phyloP scores from a whole-genome alignment of 2,113 vertebrate genomes.

The Bubo scandiacus region DNA sequence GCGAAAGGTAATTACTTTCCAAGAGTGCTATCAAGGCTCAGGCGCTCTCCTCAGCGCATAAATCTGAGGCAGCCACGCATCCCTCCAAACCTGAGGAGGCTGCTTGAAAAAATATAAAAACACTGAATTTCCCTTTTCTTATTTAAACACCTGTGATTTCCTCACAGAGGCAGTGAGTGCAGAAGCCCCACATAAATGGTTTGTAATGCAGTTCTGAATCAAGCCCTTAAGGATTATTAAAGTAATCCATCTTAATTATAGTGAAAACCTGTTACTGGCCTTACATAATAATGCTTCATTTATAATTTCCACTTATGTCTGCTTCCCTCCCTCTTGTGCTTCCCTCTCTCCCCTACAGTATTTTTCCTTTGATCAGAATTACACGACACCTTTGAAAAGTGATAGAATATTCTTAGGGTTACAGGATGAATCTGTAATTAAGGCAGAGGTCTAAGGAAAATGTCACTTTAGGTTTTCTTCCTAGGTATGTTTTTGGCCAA shows the following conservation, averaged over 20 bases:
- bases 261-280: slow-evolving; percentile 45
- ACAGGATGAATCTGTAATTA: background rate
- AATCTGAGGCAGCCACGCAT: background rate
- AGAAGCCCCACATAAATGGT: slow-evolving; percentile 19
- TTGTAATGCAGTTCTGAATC: slow-evolving; percentile 40
- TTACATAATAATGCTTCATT: slow-evolving; percentile 60
- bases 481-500: background rate
- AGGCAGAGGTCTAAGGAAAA: background rate
- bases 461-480: background rate
- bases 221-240: slow-evolving; percentile 64
- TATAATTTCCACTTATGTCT: slow-evolving; percentile 31
- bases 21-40: background rate
- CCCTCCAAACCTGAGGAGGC: background rate
- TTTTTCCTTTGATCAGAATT: background rate
- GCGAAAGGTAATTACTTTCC: slow-evolving; percentile 45
- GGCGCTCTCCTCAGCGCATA: background rate
- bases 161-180: slow-evolving; percentile 1
- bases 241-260: slow-evolving; percentile 69
- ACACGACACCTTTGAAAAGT: background rate
- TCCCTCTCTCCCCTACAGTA: background rate
- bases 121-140: background rate
- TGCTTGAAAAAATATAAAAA: slow-evolving; percentile 25
- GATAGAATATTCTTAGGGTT: background rate
- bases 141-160: background rate
- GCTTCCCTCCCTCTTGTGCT: background rate